Conservation (phyloP, 2,797 vertebrate species). For the Halcyon chelicuti region DNA sequence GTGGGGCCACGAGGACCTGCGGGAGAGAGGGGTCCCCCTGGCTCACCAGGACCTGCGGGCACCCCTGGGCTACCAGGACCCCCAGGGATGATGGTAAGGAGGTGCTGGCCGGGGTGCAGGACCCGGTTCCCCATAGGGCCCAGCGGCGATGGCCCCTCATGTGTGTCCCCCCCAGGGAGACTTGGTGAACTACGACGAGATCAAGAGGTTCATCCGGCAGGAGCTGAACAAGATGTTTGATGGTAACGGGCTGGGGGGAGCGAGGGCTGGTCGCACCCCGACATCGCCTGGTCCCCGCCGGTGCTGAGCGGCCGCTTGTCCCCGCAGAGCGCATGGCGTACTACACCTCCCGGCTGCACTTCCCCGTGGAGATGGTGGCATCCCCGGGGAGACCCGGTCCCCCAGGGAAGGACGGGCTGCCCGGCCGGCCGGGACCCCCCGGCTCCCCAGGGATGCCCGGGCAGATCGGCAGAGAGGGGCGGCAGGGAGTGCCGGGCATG, state of each 20-base stretch:
- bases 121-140: rapidly evolving
- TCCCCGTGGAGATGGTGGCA: slow-evolving; percentile 87
- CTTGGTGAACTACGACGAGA: slow-evolving; percentile 92
- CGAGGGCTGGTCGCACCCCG: neutral
- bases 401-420: slow-evolving; percentile 90
- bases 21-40: slow-evolving; percentile 88
- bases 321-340: slow-evolving; percentile 93
- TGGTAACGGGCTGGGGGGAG: slow-evolving; percentile 70
- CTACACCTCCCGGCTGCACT: slow-evolving; percentile 92
- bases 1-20: slow-evolving; percentile 87
- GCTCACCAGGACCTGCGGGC: slow-evolving; percentile 83
- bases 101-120: rapidly evolving
- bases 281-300: rapidly evolving
- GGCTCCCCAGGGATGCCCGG: slow-evolving; percentile 90
- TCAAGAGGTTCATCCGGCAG: slow-evolving; percentile 94
- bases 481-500: slow-evolving; percentile 87
- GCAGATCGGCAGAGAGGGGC: slow-evolving; percentile 92
- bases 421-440: slow-evolving; percentile 83
- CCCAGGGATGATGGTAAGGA: slow-evolving; percentile 89
- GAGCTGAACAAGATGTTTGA: slow-evolving; percentile 96
- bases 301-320: neutral
- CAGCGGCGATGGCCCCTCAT: rapidly evolving
- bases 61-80: slow-evolving; percentile 82
- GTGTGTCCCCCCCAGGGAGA: slow-evolving; percentile 79
- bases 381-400: slow-evolving; percentile 91